Base-by-base conservation (phyloP, 2,888 invertebrate genomes). In the Branchinecta sandiegonensis region DNA sequence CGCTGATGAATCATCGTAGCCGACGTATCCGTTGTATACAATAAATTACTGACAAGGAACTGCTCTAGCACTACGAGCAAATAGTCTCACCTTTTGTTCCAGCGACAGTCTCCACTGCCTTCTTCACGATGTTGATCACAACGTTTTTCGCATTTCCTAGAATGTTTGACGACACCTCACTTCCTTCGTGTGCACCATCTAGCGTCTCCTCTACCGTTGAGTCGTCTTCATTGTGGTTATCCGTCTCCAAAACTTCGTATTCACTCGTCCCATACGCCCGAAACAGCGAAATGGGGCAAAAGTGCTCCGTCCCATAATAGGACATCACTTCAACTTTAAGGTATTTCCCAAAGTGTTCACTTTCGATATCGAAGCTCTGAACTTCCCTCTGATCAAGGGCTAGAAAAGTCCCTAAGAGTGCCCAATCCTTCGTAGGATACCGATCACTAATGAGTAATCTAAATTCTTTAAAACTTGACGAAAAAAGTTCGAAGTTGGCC, bases 251-350 rank as follows among this genome's bases (percentile, higher is more conserved):
- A 17, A 70, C 73, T 71, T 75, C 78, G 71, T 76, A 91, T 76
- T 94, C 94, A 13, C 92, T 93, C 3, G 91, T 92, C 17, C 95
- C 96, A 76, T 89, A 94, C 1, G 93, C 90, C 71, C 90, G 86
- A 77, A 99, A 90, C 67, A 95, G 81, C n/a, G 94, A 95, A 72
- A 99, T 83, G 0, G 99, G 97, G 77, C 99, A 99, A 77, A 90
- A 99, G 77, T 99, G 97, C 78, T 99, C 97, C 10, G 88, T 87
- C 23, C 97, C 96, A 77, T 95, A 91, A 78, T 99, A 94, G 56
- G 93, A 90, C 71, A 90, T 84, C 75, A 99, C 83, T 75, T 99
- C 97, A 65, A 84, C 77, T 76, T 90, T 90, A 66, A 93, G 86
- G 77, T 89, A 92, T 78, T 93, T 93, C 46, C 90, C 90, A 78